phyloP scores from a whole-genome alignment of 1,140 invertebrate genomes.

The Asobara japonica region DNA sequence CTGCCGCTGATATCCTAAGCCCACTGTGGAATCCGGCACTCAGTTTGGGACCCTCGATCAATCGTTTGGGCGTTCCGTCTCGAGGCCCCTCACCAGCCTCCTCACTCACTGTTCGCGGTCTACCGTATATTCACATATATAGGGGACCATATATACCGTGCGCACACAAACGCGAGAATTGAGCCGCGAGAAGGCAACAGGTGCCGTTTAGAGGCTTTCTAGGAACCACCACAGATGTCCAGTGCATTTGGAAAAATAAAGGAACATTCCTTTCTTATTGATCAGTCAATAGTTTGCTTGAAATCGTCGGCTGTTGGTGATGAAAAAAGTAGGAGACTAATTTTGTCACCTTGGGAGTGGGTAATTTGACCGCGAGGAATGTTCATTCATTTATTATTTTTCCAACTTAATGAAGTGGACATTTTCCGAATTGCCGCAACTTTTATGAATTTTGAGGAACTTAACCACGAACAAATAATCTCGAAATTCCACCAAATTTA shows the following conservation, averaged over 20 bases:
- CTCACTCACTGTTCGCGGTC: not conserved
- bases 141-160: not conserved
- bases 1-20: not conserved
- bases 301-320: too few relatives aligned
- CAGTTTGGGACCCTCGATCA: conserved; percentile 23
- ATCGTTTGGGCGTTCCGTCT: conserved; percentile 30
- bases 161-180: not conserved
- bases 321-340: too few relatives aligned
- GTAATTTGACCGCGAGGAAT: too few relatives aligned
- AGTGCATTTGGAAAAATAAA: not conserved
- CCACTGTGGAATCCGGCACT: conserved; percentile 11
- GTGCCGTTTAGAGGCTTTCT: conserved; percentile 8
- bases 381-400: too few relatives aligned
- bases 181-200: conserved; percentile 1
- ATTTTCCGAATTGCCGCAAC: too few relatives aligned
- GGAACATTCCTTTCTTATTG: not conserved
- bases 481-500: too few relatives aligned
- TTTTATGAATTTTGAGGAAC: too few relatives aligned
- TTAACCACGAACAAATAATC: too few relatives aligned
- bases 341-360: too few relatives aligned
- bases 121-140: conserved; percentile 4
- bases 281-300: not conserved
- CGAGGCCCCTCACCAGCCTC: not conserved
- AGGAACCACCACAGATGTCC: conserved; percentile 9
- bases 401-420: too few relatives aligned